Conservation (phyloP, 2,797 vertebrate genomes). For the Coendou prehensilis region DNA sequence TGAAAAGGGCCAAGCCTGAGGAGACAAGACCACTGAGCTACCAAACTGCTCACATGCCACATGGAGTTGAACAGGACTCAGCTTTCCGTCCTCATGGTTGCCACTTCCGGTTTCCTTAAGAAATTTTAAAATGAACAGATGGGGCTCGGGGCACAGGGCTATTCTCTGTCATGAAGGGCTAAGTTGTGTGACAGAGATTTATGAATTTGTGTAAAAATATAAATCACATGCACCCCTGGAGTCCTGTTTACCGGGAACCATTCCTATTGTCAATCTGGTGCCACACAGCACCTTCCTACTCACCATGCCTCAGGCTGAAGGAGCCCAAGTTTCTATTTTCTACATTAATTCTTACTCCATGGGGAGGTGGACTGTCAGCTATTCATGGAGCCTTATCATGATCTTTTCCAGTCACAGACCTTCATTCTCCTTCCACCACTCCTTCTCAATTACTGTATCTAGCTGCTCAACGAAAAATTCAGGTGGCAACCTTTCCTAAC, state of each 20-base stretch:
- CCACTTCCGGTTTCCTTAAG: background rate
- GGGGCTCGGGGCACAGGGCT: background rate
- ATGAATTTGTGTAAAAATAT: background rate
- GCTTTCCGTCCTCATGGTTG: background rate
- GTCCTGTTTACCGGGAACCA: background rate
- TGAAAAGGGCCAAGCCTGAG: background rate
- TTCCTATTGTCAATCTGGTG: constrained; percentile 9
- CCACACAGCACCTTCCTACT: background rate
- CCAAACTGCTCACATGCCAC: background rate
- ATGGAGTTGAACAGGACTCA: background rate
- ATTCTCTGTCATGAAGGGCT: background rate
- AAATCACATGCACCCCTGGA: background rate
- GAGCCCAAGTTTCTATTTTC: background rate
- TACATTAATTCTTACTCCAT: background rate
- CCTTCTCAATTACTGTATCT: background rate
- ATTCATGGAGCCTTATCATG: background rate
- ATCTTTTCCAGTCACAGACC: background rate
- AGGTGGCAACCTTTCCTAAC: background rate
- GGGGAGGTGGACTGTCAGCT: background rate
- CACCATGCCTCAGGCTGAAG: background rate
- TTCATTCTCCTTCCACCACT: background rate
- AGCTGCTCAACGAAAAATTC: background rate
- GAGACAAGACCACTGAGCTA: background rate
- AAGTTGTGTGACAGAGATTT: background rate
- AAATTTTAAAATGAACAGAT: constrained; percentile 3